Evolutionary conservation across 2,797 vertebrate genomes (phyloP).

Genomic region (Vespertilio murinus): DNA sequence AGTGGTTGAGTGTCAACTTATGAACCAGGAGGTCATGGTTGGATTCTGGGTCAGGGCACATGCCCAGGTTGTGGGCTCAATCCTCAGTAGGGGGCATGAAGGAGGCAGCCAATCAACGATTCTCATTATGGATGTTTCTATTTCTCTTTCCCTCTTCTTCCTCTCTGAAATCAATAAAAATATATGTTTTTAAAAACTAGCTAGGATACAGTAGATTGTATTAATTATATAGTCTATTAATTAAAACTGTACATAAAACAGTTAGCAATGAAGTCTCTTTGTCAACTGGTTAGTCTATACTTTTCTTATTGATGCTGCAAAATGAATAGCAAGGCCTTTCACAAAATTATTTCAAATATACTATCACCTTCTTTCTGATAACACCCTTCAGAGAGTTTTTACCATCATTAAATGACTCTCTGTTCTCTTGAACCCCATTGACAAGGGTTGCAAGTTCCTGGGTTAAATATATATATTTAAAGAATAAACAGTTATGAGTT

Average conservation of each 20-base stretch:
- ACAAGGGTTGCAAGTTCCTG: neutral
- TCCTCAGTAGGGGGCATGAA: too few species aligned
- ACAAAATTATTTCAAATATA: slow-evolving; percentile 31
- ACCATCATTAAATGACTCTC: neutral
- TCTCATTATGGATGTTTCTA: too few species aligned
- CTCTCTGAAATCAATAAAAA: too few species aligned
- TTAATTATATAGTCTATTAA: neutral
- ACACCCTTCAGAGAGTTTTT: slow-evolving; percentile 7
- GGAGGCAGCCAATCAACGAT: too few species aligned
- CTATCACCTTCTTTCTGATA: neutral
- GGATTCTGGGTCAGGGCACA: too few species aligned
- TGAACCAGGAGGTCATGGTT: too few species aligned
- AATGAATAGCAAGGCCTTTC: slow-evolving; percentile 4
- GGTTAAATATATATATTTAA: neutral
- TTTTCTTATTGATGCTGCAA: neutral
- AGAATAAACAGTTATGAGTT: neutral
- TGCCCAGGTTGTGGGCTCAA: too few species aligned
- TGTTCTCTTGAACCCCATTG: slow-evolving; percentile 9
- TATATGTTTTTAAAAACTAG: too few species aligned
- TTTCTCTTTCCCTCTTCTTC: too few species aligned
- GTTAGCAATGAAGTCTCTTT: slow-evolving; percentile 25
- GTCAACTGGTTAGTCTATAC: neutral
- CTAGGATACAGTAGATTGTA: neutral
- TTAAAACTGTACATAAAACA: slow-evolving; percentile 24
- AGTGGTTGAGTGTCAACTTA: too few species aligned